A percentile compares a stretch with the other conserved stretches of the same genome.
Evolutionary conservation across 2,888 invertebrate species (phyloP).

Genomic region (Xylota sylvarum): DNA sequence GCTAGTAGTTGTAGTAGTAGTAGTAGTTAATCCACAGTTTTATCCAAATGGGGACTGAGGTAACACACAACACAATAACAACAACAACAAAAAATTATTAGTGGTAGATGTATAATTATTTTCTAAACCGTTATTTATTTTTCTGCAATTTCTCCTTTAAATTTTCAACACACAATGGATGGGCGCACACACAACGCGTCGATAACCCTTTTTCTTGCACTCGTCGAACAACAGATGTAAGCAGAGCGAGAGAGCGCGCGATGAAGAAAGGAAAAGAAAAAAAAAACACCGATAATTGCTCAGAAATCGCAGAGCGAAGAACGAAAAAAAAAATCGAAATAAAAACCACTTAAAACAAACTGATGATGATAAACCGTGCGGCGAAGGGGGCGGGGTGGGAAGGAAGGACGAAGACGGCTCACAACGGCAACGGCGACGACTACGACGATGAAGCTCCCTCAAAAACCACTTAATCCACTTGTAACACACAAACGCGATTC

Average conservation of each 20-base stretch:
- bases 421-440: slow-evolving; percentile 24
- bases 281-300: slow-evolving; percentile 67
- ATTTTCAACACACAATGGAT: slow-evolving; percentile 21
- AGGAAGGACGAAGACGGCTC: slow-evolving; percentile 45
- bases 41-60: slow-evolving; percentile 33
- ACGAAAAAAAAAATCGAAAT: slow-evolving; percentile 44
- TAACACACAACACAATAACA: background rate
- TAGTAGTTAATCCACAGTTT: slow-evolving; percentile 54
- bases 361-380: slow-evolving; percentile 59
- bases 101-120: slow-evolving; percentile 3
- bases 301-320: slow-evolving; percentile 61
- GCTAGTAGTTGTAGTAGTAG: background rate
- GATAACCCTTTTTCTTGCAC: slow-evolving; percentile 70
- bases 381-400: slow-evolving; percentile 13
- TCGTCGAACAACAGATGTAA: slow-evolving; percentile 45
- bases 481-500: slow-evolving; percentile 77
- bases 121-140: slow-evolving; percentile 42
- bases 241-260: slow-evolving; percentile 24
- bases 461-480: slow-evolving; percentile 77
- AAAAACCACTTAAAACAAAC: slow-evolving; percentile 76
- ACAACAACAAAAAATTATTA: background rate
- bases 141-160: slow-evolving; percentile 9
- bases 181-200: slow-evolving; percentile 47
- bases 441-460: slow-evolving; percentile 68
- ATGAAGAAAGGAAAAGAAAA: background rate